phyloP scores from a whole-genome alignment of 2,113 vertebrate species.

The Tapirus terrestris region DNA sequence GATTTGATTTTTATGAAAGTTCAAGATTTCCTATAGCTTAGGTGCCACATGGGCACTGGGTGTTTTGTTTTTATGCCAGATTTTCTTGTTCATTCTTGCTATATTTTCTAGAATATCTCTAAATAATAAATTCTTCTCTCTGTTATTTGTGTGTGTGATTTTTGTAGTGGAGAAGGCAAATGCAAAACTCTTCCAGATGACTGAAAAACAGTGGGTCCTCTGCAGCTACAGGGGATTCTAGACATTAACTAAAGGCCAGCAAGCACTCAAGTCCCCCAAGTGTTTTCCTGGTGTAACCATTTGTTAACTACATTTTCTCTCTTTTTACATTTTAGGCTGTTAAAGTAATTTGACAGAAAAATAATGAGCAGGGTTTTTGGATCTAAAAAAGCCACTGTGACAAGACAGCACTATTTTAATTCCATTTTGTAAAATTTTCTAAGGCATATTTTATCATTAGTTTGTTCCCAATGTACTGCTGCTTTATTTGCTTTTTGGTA shows the following conservation, averaged over 20 bases:
- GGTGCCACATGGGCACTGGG: constrained; percentile 90
- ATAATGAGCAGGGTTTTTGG: constrained; percentile 90
- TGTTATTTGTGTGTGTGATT: constrained; percentile 99
- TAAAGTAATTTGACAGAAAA: constrained; percentile 89
- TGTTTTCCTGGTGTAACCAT: constrained; percentile 95
- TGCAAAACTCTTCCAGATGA: constrained; percentile 99
- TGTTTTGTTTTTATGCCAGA: constrained; percentile 87
- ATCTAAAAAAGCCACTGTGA: constrained; percentile 87
- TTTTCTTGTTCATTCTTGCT: constrained; percentile 91
- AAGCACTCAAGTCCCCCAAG: constrained; percentile 94
- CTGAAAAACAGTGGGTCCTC: constrained; percentile 97
- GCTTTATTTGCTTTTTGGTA: constrained; percentile 84
- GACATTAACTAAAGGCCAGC: constrained; percentile 97
- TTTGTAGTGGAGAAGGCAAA: constrained; percentile 99
- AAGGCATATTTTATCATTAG: constrained; percentile 85
- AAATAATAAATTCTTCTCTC: constrained; percentile 98
- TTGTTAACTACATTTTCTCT: constrained; percentile 92
- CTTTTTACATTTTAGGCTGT: constrained; percentile 93
- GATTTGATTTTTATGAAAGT: constrained; percentile 80
- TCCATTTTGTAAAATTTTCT: constrained; percentile 87
- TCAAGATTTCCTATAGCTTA: constrained; percentile 85
- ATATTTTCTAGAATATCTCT: constrained; percentile 92
- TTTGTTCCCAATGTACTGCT: constrained; percentile 85
- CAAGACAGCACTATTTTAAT: constrained; percentile 88
- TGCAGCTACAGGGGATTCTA: constrained; percentile 99